Conservation (phyloP, 2,888 invertebrate genomes). For the Lochmaea capreae region DNA sequence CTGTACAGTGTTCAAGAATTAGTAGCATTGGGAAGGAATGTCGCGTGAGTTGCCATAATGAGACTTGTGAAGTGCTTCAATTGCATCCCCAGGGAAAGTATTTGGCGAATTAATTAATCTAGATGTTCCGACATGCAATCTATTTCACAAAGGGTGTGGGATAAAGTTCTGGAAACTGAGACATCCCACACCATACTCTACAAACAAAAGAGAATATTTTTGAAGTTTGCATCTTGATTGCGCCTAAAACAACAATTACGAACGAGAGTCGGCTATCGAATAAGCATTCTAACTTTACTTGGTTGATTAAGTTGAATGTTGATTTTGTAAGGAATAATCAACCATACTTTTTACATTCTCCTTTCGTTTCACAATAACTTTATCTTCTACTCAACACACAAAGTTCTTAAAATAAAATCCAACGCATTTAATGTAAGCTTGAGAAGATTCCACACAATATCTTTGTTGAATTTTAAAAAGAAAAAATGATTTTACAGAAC, state of each 20-base stretch:
- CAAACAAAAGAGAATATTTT: constrained; percentile 24
- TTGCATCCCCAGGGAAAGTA: constrained; percentile 20
- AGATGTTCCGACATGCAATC: constrained; percentile 21
- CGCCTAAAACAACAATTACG: constrained; percentile 3
- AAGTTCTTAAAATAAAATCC: background rate
- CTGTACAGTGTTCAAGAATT: background rate
- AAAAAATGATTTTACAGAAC: background rate
- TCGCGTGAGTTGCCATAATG: constrained; percentile 15
- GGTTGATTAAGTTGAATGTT: constrained; percentile 3
- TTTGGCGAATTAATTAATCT: constrained; percentile 27
- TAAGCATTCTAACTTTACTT: constrained; percentile 5
- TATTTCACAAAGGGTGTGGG: constrained; percentile 22
- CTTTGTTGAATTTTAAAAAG: background rate
- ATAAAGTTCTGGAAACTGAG: constrained; percentile 20
- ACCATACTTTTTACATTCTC: background rate
- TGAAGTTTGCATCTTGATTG: constrained; percentile 26
- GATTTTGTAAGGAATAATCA: constrained; percentile 3
- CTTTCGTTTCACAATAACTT: constrained; percentile 5
- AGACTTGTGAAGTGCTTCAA: constrained; percentile 22
- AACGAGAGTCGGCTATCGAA: constrained; percentile 8
- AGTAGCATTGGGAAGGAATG: constrained; percentile 11
- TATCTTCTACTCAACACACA: background rate
- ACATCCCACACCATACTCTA: constrained; percentile 21
- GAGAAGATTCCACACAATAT: background rate
- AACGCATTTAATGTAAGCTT: background rate